phyloP scores from a whole-genome alignment of 2,797 vertebrate species.

The Hipposideros larvatus region DNA sequence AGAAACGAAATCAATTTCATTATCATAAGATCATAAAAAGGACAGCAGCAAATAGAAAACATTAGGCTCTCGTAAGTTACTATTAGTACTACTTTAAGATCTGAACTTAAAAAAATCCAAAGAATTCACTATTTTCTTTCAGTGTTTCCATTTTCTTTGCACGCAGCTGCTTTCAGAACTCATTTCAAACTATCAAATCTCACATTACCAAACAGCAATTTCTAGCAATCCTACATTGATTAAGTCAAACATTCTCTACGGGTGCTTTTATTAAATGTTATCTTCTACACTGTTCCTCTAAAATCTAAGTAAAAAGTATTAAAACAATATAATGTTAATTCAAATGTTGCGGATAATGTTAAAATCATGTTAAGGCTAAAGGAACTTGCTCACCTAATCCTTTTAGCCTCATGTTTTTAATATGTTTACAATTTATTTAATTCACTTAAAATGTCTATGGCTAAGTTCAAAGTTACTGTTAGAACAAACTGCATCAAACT shows the following conservation, averaged over 20 bases:
- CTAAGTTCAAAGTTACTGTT: constrained; percentile 57
- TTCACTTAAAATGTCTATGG: constrained; percentile 44
- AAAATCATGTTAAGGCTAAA: constrained; percentile 12
- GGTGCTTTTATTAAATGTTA: constrained; percentile 53
- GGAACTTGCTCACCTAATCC: neutral
- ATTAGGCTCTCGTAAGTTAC: neutral
- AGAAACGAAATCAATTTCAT: constrained; percentile 60
- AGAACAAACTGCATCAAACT: constrained; percentile 50
- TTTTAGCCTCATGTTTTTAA: constrained; percentile 40
- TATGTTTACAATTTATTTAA: constrained; percentile 48
- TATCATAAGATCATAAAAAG: constrained; percentile 39
- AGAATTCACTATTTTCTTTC: constrained; percentile 30
- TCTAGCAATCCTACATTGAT: neutral
- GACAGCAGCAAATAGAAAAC: neutral
- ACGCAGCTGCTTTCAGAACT: neutral
- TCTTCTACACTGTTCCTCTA: neutral
- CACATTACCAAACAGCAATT: neutral
- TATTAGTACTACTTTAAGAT: constrained; percentile 35
- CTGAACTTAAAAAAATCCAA: constrained; percentile 20
- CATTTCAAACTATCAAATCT: constrained; percentile 36
- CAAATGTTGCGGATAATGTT: neutral
- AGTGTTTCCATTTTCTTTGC: constrained; percentile 25
- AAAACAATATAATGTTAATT: neutral
- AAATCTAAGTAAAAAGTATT: constrained; percentile 59
- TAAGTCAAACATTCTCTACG: constrained; percentile 16